Conservation (phyloP, 2,113 vertebrate species). For the Poecile atricapillus region DNA sequence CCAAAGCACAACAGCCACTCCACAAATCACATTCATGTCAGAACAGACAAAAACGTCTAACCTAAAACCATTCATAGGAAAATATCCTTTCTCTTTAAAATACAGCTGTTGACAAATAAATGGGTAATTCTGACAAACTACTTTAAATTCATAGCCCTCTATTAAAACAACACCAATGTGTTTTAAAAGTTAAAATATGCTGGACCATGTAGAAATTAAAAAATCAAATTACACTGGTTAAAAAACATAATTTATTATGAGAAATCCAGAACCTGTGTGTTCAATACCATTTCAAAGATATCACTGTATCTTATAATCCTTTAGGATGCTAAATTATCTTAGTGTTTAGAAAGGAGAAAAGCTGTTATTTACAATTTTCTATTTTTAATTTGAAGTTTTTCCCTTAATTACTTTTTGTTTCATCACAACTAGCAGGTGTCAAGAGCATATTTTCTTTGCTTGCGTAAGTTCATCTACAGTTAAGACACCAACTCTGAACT, state of each 20-base stretch:
- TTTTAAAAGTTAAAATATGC: not conserved
- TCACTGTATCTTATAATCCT: not conserved
- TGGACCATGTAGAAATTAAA: not conserved
- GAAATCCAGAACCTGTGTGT: not conserved
- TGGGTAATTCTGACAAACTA: not conserved
- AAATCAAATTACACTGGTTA: not conserved
- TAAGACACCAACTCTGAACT: not conserved
- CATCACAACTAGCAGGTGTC: not conserved
- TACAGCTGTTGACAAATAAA: not conserved
- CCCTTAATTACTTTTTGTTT: not conserved
- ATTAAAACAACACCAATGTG: not conserved
- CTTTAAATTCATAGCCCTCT: not conserved
- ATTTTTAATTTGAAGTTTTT: not conserved
- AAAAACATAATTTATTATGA: not conserved
- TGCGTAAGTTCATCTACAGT: not conserved
- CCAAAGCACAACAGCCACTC: not conserved
- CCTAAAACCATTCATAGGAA: not conserved
- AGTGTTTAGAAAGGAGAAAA: not conserved
- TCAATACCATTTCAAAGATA: not conserved
- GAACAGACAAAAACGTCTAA: not conserved
- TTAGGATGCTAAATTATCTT: not conserved
- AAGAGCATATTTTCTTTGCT: not conserved
- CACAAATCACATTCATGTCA: not conserved
- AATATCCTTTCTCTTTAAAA: not conserved
- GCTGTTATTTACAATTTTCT: not conserved